These are phyloP conservation scores for Enhydra lutris DNA, from an alignment of 2,113 vertebrate genomes.

Conservation along the genomic window DNA sequence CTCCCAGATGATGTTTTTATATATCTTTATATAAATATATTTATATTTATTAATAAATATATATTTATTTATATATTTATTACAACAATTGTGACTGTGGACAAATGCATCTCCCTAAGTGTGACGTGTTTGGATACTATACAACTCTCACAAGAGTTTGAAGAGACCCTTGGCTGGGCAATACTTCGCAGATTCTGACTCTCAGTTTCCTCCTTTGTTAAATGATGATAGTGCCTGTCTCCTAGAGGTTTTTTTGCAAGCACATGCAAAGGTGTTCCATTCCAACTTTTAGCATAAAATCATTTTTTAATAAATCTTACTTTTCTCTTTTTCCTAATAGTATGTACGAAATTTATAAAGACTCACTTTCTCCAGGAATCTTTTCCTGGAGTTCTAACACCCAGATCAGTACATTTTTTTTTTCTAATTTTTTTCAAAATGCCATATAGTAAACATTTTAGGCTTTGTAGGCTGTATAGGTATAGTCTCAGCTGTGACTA, in stretches of 20 bases:
- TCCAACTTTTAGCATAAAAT: background rate
- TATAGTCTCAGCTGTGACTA: background rate
- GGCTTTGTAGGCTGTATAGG: accelerated
- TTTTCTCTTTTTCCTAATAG: background rate
- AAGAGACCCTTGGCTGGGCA: background rate
- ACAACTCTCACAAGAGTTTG: accelerated
- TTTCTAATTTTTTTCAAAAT: background rate
- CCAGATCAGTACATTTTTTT: background rate
- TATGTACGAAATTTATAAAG: background rate
- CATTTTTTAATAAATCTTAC: background rate
- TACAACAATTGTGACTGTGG: background rate
- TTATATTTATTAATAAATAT: background rate
- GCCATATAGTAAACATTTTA: background rate
- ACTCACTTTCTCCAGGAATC: background rate
- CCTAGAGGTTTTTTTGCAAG: background rate
- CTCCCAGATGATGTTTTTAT: background rate
- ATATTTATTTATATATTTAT: background rate
- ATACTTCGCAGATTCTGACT: background rate
- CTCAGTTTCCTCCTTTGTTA: background rate
- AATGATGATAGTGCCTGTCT: background rate
- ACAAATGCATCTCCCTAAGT: no score
- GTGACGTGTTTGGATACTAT: accelerated
- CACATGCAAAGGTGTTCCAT: background rate
- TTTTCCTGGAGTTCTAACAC: background rate
- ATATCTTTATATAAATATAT: background rate